Percentiles rank a stretch among this genome's conserved stretches.
Evolutionary conservation across 2,797 vertebrate species (phyloP).

Genomic region (Sebastes baramenuke): DNA sequence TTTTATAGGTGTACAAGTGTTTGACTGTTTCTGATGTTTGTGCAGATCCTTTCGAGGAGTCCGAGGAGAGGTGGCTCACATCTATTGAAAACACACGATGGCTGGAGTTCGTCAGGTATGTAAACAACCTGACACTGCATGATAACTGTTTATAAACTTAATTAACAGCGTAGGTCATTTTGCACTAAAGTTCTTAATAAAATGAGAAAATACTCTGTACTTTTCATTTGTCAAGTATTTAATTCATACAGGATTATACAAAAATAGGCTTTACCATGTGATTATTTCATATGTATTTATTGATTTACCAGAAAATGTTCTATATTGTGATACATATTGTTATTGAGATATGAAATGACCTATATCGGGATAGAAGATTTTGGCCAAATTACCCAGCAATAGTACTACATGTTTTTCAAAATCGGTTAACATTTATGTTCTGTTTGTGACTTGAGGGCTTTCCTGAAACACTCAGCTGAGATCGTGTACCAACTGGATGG

Average conservation of each 20-base stretch:
- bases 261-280: too few relatives aligned
- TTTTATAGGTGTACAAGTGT: background rate
- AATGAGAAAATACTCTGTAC: too few relatives aligned
- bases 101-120: slow-evolving; percentile 94
- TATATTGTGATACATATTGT: too few relatives aligned
- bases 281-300: too few relatives aligned
- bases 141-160: background rate
- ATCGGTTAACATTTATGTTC: background rate
- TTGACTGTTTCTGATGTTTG: slow-evolving; percentile 34
- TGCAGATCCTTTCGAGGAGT: slow-evolving; percentile 94
- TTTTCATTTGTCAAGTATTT: too few relatives aligned
- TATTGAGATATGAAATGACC: too few relatives aligned
- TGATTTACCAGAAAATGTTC: too few relatives aligned
- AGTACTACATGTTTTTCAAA: background rate
- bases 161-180: background rate
- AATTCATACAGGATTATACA: too few relatives aligned
- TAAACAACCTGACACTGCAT: slow-evolving; percentile 16
- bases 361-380: too few relatives aligned
- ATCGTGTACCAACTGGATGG: slow-evolving; percentile 91
- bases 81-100: slow-evolving; percentile 92
- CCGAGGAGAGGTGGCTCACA: slow-evolving; percentile 94
- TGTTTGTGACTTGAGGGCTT: slow-evolving; percentile 78
- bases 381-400: too few relatives aligned
- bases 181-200: too few relatives aligned
- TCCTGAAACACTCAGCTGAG: slow-evolving; percentile 91